Percentiles rank a stretch among this genome's conserved stretches.
These are phyloP conservation scores for Diarsia mendica DNA, from an alignment of 2,888 invertebrate genomes.

Conservation along the genomic window DNA sequence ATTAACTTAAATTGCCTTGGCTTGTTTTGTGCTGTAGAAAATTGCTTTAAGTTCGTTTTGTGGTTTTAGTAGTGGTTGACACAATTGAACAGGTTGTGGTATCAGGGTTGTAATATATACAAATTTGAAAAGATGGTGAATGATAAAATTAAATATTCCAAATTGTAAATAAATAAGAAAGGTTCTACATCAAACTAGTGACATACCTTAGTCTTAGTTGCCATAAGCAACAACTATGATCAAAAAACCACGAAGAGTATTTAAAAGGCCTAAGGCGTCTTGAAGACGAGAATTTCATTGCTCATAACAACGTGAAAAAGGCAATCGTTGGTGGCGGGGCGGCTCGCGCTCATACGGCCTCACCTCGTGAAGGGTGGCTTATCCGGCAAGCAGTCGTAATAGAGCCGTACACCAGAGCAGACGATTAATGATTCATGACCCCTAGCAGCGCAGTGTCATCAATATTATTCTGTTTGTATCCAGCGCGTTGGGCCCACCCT, in stretches of 20 bases:
- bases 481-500: constrained; percentile 88
- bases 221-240: neutral
- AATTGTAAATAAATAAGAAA: neutral
- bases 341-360: constrained; percentile 70
- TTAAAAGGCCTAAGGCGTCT: constrained; percentile 14
- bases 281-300: constrained; percentile 41
- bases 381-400: constrained; percentile 88
- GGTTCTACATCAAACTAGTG: neutral
- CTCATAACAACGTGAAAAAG: constrained; percentile 64
- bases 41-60: constrained; percentile 79
- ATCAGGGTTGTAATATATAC: constrained; percentile 39
- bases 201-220: no score
- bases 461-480: constrained; percentile 91
- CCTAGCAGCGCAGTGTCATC: constrained; percentile 90
- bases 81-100: constrained; percentile 66
- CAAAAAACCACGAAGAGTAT: neutral
- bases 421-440: constrained; percentile 91
- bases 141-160: neutral
- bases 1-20: constrained; percentile 88
- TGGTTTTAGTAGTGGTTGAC: constrained; percentile 71
- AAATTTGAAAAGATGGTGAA: neutral
- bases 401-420: constrained; percentile 89
- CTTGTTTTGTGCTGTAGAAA: constrained; percentile 81
- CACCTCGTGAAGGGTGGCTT: constrained; percentile 87
- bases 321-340: constrained; percentile 71